phyloP scores from a whole-genome alignment of 2,888 invertebrate species.

The Mayetiola destructor region DNA sequence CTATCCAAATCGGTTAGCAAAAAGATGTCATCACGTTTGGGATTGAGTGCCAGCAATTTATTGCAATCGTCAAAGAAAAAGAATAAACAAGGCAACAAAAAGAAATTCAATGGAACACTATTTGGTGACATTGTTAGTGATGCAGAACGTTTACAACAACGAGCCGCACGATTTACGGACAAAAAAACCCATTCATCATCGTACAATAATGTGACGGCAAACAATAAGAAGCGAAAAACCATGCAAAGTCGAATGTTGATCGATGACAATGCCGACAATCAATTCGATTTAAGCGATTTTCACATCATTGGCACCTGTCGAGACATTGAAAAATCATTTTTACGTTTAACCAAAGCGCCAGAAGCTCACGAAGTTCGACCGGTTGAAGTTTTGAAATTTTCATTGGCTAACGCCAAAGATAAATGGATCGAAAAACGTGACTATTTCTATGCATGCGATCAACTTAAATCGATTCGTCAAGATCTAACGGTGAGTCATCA shows the following conservation, averaged over 20 bases:
- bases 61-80: constrained; percentile 23
- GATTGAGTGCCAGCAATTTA: background rate
- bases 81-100: constrained; percentile 37
- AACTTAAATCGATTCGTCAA: constrained; percentile 95
- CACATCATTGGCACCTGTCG: constrained; percentile 89
- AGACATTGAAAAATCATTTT: constrained; percentile 90
- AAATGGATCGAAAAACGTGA: constrained; percentile 84
- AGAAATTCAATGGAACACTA: constrained; percentile 45
- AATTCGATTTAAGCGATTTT: constrained; percentile 71
- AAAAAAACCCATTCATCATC: constrained; percentile 15
- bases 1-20: background rate
- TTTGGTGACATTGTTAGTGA: constrained; percentile 55
- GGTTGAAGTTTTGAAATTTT: constrained; percentile 64
- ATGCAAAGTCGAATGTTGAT: constrained; percentile 26
- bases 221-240: constrained; percentile 22
- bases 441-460: constrained; percentile 95
- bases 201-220: constrained; percentile 17
- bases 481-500: constrained; percentile 92
- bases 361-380: constrained; percentile 85
- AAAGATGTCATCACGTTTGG: constrained; percentile 6
- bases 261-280: constrained; percentile 47
- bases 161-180: constrained; percentile 75
- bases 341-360: constrained; percentile 91
- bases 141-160: constrained; percentile 65
- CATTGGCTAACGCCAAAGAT: constrained; percentile 78